A percentile compares a stretch with the other conserved stretches of the same genome.
phyloP scores from a whole-genome alignment of 1,140 invertebrate species.

The Neelides sp. region DNA sequence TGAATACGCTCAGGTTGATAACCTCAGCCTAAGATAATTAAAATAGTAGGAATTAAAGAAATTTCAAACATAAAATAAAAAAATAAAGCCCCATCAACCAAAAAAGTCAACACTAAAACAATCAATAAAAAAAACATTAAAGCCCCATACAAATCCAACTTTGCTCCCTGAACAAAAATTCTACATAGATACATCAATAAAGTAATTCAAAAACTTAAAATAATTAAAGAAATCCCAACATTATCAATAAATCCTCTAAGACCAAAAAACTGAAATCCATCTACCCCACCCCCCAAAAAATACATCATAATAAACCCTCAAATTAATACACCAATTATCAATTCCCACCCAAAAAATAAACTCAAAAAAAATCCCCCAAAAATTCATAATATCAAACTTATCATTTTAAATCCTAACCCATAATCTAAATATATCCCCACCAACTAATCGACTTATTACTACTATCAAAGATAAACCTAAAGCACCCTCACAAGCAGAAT shows the following conservation, averaged over 20 bases:
- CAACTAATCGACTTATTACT: conserved; percentile 43
- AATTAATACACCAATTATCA: neutral
- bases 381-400: conserved; percentile 36
- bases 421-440: conserved; percentile 45
- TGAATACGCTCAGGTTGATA: conserved; percentile 47
- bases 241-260: conserved; percentile 13
- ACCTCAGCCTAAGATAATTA: conserved; percentile 51
- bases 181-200: conserved; percentile 42
- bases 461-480: conserved; percentile 46
- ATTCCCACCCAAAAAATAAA: neutral
- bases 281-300: conserved; percentile 5
- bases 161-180: too few relatives aligned
- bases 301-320: conserved; percentile 2
- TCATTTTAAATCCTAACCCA: conserved; percentile 36
- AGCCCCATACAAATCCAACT: conserved; percentile 40
- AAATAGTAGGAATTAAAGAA: conserved; percentile 47
- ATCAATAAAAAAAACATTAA: conserved; percentile 43
- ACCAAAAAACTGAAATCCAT: neutral
- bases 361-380: conserved; percentile 36
- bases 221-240: conserved; percentile 42
- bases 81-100: conserved; percentile 43
- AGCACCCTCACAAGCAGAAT: conserved; percentile 45
- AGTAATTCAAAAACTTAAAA: conserved; percentile 43
- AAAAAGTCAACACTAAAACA: conserved; percentile 45
- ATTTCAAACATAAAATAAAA: conserved; percentile 56